Percentiles rank a stretch among this genome's conserved stretches.
phyloP scores from a whole-genome alignment of 2,888 invertebrate species.

The Lasioglossum villosulum region DNA sequence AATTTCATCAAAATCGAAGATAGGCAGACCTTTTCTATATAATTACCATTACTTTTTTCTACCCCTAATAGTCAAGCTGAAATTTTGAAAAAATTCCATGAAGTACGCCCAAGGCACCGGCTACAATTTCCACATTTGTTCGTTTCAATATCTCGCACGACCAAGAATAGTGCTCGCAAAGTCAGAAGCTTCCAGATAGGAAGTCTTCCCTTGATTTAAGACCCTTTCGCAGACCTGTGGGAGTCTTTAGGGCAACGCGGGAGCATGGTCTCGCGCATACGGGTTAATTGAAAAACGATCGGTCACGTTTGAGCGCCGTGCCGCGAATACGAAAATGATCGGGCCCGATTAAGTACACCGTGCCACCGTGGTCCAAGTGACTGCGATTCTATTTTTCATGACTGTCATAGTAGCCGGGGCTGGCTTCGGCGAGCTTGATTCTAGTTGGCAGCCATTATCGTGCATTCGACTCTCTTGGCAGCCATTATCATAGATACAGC shows the following conservation, averaged over 20 bases:
- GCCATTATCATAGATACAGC: constrained; percentile 52
- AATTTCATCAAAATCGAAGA: too few relatives aligned
- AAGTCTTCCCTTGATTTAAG: neutral
- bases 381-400: constrained; percentile 42
- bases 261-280: neutral
- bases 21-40: too few relatives aligned
- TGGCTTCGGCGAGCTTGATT: constrained; percentile 47
- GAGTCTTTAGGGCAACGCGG: neutral
- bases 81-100: neutral
- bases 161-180: neutral
- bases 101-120: neutral
- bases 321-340: constrained; percentile 4
- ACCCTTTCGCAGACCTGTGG: neutral
- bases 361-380: constrained; percentile 10
- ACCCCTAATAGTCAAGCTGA: neutral
- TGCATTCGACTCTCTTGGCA: constrained; percentile 65
- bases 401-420: constrained; percentile 15
- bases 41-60: neutral
- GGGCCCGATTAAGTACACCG: neutral
- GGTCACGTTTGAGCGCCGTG: neutral
- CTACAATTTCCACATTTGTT: neutral
- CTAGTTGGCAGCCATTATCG: constrained; percentile 66
- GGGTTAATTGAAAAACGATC: neutral
- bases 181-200: neutral
- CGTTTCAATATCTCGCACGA: neutral